A percentile compares a stretch with the other conserved stretches of the same genome.
Evolutionary conservation across 2,797 vertebrate genomes (phyloP).

Genomic region (Gambusia yucatana): DNA sequence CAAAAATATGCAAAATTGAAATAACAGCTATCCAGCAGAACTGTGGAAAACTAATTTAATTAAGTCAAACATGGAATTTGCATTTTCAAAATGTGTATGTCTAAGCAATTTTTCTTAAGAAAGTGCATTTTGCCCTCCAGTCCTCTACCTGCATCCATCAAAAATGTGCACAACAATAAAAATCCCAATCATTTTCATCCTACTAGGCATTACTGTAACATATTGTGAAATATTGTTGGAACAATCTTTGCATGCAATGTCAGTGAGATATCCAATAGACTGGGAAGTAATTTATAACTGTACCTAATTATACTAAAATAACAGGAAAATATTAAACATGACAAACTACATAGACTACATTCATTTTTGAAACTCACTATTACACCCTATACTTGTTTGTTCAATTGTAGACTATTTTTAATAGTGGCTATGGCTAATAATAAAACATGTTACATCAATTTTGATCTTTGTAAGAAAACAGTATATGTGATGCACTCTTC

Average conservation of each 20-base stretch:
- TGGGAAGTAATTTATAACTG: background rate
- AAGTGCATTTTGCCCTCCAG: background rate
- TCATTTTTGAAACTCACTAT: background rate
- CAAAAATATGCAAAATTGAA: conserved; percentile 16
- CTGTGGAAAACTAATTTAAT: background rate
- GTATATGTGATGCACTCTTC: background rate
- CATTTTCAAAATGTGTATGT: background rate
- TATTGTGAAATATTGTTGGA: background rate
- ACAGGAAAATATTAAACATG: background rate
- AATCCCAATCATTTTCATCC: background rate
- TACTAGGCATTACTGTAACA: background rate
- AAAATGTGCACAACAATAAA: background rate
- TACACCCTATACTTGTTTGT: background rate
- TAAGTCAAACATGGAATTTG: background rate
- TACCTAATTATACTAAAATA: background rate
- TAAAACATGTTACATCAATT: background rate
- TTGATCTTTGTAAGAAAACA: background rate
- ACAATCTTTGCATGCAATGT: background rate
- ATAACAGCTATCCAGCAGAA: background rate
- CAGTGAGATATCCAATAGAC: background rate
- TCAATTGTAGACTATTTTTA: background rate
- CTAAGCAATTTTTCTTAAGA: background rate
- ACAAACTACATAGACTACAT: background rate
- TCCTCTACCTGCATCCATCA: background rate
- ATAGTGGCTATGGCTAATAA: background rate